Base-by-base conservation (phyloP, 2,888 invertebrate genomes). In the Phalera bucephala region DNA sequence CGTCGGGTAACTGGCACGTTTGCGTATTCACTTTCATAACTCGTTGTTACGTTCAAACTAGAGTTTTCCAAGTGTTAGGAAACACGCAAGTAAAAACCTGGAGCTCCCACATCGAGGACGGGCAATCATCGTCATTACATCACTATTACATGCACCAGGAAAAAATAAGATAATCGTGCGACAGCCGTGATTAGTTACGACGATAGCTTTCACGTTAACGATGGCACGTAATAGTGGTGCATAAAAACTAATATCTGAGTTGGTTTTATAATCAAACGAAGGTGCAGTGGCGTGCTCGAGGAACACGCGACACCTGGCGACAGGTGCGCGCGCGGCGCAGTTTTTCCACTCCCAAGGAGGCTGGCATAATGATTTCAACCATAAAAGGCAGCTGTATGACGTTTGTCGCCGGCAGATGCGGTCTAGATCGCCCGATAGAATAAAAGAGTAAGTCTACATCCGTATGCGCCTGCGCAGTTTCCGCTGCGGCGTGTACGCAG, bases 21-120 rank as follows among this genome's bases (percentile, higher is more conserved):
- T 79, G 72, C 79, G 76, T 79, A 78, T 77, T 67, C 71, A 73
- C 80, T 87, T 87, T 88, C 88, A 85, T 86, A 87, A 88, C 82
- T 60, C 64, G 76, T 72, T 73, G 79, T 87, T 87, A 87, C 84
- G 84, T 81, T 86, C 73, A 55, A 62, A 72, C 72, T 69, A 48
- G 68, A 81, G 74, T 84, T 85, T 86, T 82, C 83, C 76, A 80
- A 72, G 67, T 70, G 78, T 86, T 89, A 76, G 73, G 84, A 87
- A 88, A 87, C 55, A 52, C 42, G 44, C 47, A 43, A 50, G 74
- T 72, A 83, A 87, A 87, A 86, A 84, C 76, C 72, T 68, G 74
- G 67, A 68, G 77, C 81, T 87, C 86, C 75, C 87, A 84, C 78
- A 82, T 72, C 53, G 74, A 70, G 65, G 78, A 78, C 72, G 77